Base-by-base conservation (phyloP, 53 echinoderm and acorn worm species). In the Echinarachnius parma region DNA sequence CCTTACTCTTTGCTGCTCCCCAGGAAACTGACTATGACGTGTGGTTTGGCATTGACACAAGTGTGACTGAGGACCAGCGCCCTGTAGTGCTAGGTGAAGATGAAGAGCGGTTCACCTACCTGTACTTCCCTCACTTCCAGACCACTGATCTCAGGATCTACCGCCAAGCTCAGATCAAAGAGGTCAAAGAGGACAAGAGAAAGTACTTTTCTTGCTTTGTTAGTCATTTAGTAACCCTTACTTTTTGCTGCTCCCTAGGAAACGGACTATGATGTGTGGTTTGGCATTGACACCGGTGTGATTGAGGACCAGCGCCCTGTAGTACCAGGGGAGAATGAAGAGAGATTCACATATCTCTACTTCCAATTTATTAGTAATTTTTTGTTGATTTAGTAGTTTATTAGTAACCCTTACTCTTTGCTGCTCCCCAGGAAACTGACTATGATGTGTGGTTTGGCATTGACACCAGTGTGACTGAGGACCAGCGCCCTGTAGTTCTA, bases 121-220 rank as follows among this genome's bases (percentile, higher is more conserved):
- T 91, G 16, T 86, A 86, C 72, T 91, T 91, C 55, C 86, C 91
- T 14, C 91, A 91, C 28, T 86, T 91, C 55, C 75, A 80, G 33
- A 66, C 79, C 16, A 83, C 86, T 0, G 91, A 91, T 53, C 75
- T 91, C 19, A 78, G 91, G 49, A 80, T 91, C 48, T 91, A 91
- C 31, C 67, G 86, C 0, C 91, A 86, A 45, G 60, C 80, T 30
- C 59, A 68, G 29, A 60, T 72, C 26, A 72, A 54, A 54, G 72
- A 71, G 62, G 34, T n/a, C n/a, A n/a, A n/a, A n/a, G n/a, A n/a
- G n/a, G n/a, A n/a, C n/a, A n/a, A n/a, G n/a, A n/a, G n/a, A n/a
- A n/a, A n/a, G n/a, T n/a, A n/a, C n/a, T n/a, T n/a, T n/a, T n/a
- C n/a, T n/a, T n/a, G n/a, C n/a, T n/a, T n/a, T n/a, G n/a, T n/a